Conservation (phyloP, 1,140 invertebrate species). For the Drosophila nannoptera region DNA sequence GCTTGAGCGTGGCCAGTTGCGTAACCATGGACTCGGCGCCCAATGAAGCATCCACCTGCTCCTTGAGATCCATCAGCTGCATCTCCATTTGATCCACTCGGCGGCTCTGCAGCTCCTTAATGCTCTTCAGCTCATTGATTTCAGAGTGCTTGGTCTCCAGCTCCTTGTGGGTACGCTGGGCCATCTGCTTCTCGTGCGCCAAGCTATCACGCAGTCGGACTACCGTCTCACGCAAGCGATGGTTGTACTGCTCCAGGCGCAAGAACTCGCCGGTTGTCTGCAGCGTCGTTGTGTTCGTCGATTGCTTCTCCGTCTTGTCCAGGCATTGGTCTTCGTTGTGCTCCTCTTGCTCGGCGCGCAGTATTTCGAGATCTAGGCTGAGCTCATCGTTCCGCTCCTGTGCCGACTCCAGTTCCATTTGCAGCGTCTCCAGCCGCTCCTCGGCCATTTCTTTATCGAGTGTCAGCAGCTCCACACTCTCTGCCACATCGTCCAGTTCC, state of each 20-base stretch:
- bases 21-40: conserved; percentile 99
- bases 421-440: conserved; percentile 94
- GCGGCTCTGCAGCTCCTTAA: conserved; percentile 89
- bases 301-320: conserved; percentile 57
- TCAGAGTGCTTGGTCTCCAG: conserved; percentile 93
- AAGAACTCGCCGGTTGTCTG: conserved; percentile 90
- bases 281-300: conserved; percentile 4
- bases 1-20: conserved; percentile 93
- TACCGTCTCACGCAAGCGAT: conserved; percentile 92
- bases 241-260: conserved; percentile 96
- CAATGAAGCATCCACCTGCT: conserved; percentile 91
- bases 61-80: conserved; percentile 88
- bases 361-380: conserved; percentile 93
- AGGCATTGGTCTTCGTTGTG: conserved; percentile 56
- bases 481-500: conserved; percentile 93
- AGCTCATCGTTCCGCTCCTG: conserved; percentile 95
- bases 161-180: conserved; percentile 92
- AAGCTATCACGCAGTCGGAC: conserved; percentile 94
- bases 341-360: conserved; percentile 89
- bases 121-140: conserved; percentile 88
- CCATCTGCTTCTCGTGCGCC: conserved; percentile 95
- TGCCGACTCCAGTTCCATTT: conserved; percentile 92
- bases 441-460: conserved; percentile 99
- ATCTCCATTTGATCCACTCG: conserved; percentile 89
- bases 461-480: conserved; percentile 97